Evolutionary conservation across 2,113 vertebrate species (phyloP).

Genomic region (Protomyctophum bolini): DNA sequence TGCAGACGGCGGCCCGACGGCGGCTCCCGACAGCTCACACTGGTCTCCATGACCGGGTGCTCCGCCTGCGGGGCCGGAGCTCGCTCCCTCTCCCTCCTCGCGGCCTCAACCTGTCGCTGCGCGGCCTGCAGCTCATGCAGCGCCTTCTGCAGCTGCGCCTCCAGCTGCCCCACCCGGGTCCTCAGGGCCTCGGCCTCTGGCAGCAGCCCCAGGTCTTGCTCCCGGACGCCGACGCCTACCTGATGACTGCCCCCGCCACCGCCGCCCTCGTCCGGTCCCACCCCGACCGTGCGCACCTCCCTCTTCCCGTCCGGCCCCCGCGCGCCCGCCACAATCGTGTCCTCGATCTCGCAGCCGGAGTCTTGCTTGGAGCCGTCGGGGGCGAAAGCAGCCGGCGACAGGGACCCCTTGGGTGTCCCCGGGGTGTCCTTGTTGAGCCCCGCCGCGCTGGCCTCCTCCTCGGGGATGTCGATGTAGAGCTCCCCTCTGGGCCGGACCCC

Average conservation of each 20-base stretch:
- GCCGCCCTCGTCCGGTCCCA: slow-evolving; percentile 69
- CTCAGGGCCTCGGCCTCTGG: slow-evolving; percentile 74
- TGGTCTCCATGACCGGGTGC: slow-evolving; percentile 75
- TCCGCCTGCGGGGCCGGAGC: slow-evolving; percentile 55
- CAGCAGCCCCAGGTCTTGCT: slow-evolving; percentile 82
- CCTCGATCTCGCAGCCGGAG: slow-evolving; percentile 77
- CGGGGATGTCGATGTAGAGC: slow-evolving; percentile 88
- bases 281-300: slow-evolving; percentile 76
- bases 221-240: slow-evolving; percentile 83
- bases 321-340: slow-evolving; percentile 73
- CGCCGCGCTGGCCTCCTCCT: slow-evolving; percentile 72
- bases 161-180: slow-evolving; percentile 81
- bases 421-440: slow-evolving; percentile 10
- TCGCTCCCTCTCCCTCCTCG: slow-evolving; percentile 39
- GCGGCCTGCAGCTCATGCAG: slow-evolving; percentile 77
- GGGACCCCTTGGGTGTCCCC: slow-evolving; percentile 30
- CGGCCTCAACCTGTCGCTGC: slow-evolving; percentile 59
- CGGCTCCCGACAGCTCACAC: slow-evolving; percentile 74
- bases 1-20: slow-evolving; percentile 65
- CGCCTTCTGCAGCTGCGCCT: slow-evolving; percentile 81
- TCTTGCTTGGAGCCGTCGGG: slow-evolving; percentile 71
- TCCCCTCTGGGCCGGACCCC: slow-evolving; percentile 74
- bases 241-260: slow-evolving; percentile 49
- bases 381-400: slow-evolving; percentile 66
- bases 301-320: slow-evolving; percentile 56